Conservation (phyloP, 2,797 vertebrate genomes). For the Cichlasoma orientale region DNA sequence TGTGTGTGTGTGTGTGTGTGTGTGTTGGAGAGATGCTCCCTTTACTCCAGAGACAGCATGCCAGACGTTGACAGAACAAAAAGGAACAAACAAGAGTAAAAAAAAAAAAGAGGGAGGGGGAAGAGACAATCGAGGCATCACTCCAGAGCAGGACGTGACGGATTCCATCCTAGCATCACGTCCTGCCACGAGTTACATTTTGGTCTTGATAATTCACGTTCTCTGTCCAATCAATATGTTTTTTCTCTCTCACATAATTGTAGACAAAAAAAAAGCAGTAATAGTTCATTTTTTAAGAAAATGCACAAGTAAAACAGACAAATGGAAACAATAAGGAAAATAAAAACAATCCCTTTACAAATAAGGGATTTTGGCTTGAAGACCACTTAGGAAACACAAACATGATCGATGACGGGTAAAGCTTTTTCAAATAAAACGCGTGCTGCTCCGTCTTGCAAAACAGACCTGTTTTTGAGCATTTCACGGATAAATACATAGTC, state of each 20-base stretch:
- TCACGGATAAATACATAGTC: slow-evolving; percentile 84
- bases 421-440: slow-evolving; percentile 64
- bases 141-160: slow-evolving; percentile 65
- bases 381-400: slow-evolving; percentile 75
- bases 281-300: slow-evolving; percentile 33
- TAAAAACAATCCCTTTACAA: slow-evolving; percentile 71
- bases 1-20: slow-evolving; percentile 22
- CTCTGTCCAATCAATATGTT: slow-evolving; percentile 50
- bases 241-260: slow-evolving; percentile 31
- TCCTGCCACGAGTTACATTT: slow-evolving; percentile 61
- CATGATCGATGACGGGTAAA: slow-evolving; percentile 64
- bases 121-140: slow-evolving; percentile 42
- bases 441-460: slow-evolving; percentile 52
- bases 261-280: slow-evolving; percentile 49
- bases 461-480: slow-evolving; percentile 50
- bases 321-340: slow-evolving; percentile 37
- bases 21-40: slow-evolving; percentile 58
- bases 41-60: slow-evolving; percentile 66
- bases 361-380: slow-evolving; percentile 79
- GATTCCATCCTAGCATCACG: slow-evolving; percentile 80
- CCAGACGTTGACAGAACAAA: slow-evolving; percentile 63
- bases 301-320: slow-evolving; percentile 55
- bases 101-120: not conserved
- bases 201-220: slow-evolving; percentile 73
- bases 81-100: slow-evolving; percentile 57